Percentiles rank a stretch among this genome's conserved stretches.
These are phyloP conservation scores for Plagodis pulveraria DNA, from an alignment of 2,888 invertebrate genomes.

Conservation along the genomic window DNA sequence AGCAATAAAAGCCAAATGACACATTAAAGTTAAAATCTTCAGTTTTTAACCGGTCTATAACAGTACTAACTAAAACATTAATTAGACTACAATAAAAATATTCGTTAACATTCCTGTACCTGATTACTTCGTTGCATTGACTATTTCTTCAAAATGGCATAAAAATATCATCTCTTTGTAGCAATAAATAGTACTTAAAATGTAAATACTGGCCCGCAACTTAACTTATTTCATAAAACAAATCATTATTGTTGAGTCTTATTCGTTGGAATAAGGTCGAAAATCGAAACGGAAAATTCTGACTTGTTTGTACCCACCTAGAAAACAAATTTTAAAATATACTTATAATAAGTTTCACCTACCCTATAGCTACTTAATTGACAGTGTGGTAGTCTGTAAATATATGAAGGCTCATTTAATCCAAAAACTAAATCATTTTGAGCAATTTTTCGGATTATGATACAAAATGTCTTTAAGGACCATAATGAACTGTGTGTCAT, in stretches of 20 bases:
- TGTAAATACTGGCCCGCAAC: slow-evolving; percentile 53
- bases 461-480: slow-evolving; percentile 5
- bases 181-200: slow-evolving; percentile 37
- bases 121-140: slow-evolving; percentile 69
- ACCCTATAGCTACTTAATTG: slow-evolving; percentile 63
- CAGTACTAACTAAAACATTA: slow-evolving; percentile 62
- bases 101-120: slow-evolving; percentile 59
- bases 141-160: slow-evolving; percentile 47
- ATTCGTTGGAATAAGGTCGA: slow-evolving; percentile 8
- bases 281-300: slow-evolving; percentile 18
- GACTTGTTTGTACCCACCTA: slow-evolving; percentile 23
- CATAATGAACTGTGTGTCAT: slow-evolving; percentile 2
- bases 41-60: slow-evolving; percentile 54
- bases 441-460: slow-evolving; percentile 11
- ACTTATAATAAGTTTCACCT: slow-evolving; percentile 45
- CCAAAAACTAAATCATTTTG: slow-evolving; percentile 4
- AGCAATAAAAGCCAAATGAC: slow-evolving; percentile 35
- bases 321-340: slow-evolving; percentile 33
- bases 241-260: slow-evolving; percentile 5
- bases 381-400: slow-evolving; percentile 49
- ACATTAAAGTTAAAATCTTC: slow-evolving; percentile 48
- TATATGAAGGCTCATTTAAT: neutral
- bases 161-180: slow-evolving; percentile 42
- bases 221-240: slow-evolving; percentile 12
- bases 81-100: slow-evolving; percentile 55